Evolutionary conservation across 2,888 invertebrate species (phyloP), one percentile per base, ranked within the genome.

Genomic region (Aporophyla lueneburgensis): DNA sequence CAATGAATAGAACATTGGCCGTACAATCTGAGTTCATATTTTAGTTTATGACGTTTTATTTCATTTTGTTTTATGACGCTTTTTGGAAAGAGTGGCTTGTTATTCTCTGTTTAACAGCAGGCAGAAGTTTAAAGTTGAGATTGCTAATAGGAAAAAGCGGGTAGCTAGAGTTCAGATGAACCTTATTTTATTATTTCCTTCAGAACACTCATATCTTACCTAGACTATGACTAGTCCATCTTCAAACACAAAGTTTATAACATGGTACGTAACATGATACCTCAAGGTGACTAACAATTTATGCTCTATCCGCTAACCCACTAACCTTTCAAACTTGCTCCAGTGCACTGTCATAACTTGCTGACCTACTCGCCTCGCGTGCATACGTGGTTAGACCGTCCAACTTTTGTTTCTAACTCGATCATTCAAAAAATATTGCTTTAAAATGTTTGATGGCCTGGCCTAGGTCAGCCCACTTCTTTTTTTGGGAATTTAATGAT

Each of bases 321-420:
- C 70, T 83, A 73, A 85, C 85, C 83, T 76, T 71, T 76, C 40
- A 40, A 73, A 71, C 73, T 82, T 43, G 51, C 56, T 70, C 66
- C 43, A 59, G 67, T 68, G 46, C 63, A 76, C 77, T 81, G 82
- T 71, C 83, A 85, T 71, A 81, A 85, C 70, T 85, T 73, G 33
- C 67, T 73, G 82, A 76, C 67, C 85, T 51, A 51, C 74, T 74
- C 56, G 33, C 67, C 40, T 59, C 53, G 9, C 33, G 27, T 71
- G 61, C 3, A 27, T 19, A 61, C 51, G 59, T 12, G n/a, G 54
- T 67, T n/a, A 58, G 27, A 19, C 58, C 14, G 54, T 7, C 61
- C 62, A 84, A 74, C 74, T 84, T 83, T 66, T 70, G 40, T 80
- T 69, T 40, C 74, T 83, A 80, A 84, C 54, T 74, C 56, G 61